Base-by-base conservation (phyloP, 1,140 invertebrate genomes). In the Temnothorax curvispinosus region DNA sequence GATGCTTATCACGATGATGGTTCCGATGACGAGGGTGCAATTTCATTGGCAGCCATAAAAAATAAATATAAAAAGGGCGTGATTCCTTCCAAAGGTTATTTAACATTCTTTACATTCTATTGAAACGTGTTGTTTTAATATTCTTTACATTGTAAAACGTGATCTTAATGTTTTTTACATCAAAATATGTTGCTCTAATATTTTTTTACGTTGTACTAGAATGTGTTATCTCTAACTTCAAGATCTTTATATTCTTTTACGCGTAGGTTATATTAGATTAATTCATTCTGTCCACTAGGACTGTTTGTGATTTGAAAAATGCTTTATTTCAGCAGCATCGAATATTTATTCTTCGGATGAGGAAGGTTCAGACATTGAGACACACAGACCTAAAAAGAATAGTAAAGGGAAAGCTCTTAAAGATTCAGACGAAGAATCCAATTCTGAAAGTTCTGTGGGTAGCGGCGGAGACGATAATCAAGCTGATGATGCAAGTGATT, bases 271-370 rank as follows among this genome's bases (percentile, higher is more conserved):
- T 58, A 9, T 60, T 44, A 82, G 4, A 21, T 56, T 58, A 18
- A 74, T 58, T 58, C 35, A 35, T 72, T 44, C 27, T 27, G 27
- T 27, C 38, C 38, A 44, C 21, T 47, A 9, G 5, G 11, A 50
- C 6, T 1, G n/a, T 47, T 13, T 64, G 2, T 35, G 71, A 80
- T 41, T 69, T 76, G 5, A 74, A 52, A 52, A 88, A 76, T 87
- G 82, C 38, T 3, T 6, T 58, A 71, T 94, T 95, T 56, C 94
- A 92, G 71, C 94, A 91, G 96, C 96, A 18, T 96, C 96, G 1
- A 97, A 97, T 74, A 99, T 99, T 93, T 99, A 99, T 95, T 99
- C 98, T 0, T 98, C 98, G 0, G 98, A 99, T 87, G 98, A 98
- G 64, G 98, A 98, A 86, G 98, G 97, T 7, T 98, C 98, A 0